Conservation (phyloP, 2,797 vertebrate genomes). For the Myoxocephalus aenaeus region DNA sequence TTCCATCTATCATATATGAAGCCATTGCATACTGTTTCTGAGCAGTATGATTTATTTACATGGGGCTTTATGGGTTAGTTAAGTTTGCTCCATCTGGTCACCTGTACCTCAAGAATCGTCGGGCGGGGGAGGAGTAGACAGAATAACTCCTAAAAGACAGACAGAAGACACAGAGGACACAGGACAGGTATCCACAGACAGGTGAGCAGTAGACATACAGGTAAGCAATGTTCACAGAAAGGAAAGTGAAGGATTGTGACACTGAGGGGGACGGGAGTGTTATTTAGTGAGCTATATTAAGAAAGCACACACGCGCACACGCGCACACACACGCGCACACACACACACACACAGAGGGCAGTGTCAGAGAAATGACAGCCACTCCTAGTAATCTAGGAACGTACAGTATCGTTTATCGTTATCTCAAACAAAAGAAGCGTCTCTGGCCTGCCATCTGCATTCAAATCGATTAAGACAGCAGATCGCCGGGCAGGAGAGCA, state of each 20-base stretch:
- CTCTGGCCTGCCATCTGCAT: background rate
- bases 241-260: conserved; percentile 29
- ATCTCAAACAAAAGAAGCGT: conserved; percentile 10
- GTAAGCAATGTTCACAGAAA: conserved; percentile 26
- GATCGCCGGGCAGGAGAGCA: conserved; percentile 15
- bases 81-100: conserved; percentile 63
- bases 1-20: conserved; percentile 19
- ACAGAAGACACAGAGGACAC: conserved; percentile 60
- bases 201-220: conserved; percentile 56
- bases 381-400: background rate
- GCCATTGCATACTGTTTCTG: conserved; percentile 29
- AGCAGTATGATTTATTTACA: conserved; percentile 59
- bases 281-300: background rate
- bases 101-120: conserved; percentile 81
- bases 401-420: background rate
- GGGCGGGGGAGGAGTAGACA: conserved; percentile 77
- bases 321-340: conserved; percentile 18
- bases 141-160: conserved; percentile 76
- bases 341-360: conserved; percentile 22
- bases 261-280: background rate
- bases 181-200: conserved; percentile 59
- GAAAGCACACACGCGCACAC: conserved; percentile 34
- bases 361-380: background rate
- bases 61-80: conserved; percentile 52
- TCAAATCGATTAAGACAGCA: conserved; percentile 25